Percentiles rank a stretch among this genome's conserved stretches.
Evolutionary conservation across 2,888 invertebrate species (phyloP).

Genomic region (Trichopoda pennipes): DNA sequence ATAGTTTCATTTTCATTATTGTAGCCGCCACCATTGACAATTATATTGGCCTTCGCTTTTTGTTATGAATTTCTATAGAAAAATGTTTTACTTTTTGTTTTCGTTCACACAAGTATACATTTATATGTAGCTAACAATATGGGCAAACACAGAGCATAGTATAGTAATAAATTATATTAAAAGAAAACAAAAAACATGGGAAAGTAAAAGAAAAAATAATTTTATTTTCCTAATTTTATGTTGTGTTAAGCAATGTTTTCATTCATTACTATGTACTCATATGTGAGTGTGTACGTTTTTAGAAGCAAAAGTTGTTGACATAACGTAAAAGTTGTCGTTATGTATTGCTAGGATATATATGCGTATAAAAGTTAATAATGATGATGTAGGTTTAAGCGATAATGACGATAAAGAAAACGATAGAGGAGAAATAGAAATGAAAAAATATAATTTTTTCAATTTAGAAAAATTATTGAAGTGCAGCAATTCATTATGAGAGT

Average conservation of each 20-base stretch:
- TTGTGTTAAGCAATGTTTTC: not conserved
- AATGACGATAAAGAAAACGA: not conserved
- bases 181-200: slow-evolving; percentile 3
- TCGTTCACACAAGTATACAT: slow-evolving; percentile 10
- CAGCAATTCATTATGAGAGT: slow-evolving; percentile 45
- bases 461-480: slow-evolving; percentile 2
- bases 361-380: not conserved
- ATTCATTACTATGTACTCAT: not conserved
- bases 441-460: not conserved
- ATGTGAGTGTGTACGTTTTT: not conserved
- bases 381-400: not conserved
- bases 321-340: slow-evolving; percentile 57
- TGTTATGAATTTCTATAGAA: slow-evolving; percentile 42
- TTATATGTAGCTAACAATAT: slow-evolving; percentile 3
- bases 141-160: not conserved
- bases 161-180: not conserved
- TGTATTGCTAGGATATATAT: not conserved
- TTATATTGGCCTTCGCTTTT: slow-evolving; percentile 53
- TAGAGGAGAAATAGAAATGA: not conserved
- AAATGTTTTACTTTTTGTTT: slow-evolving; percentile 23
- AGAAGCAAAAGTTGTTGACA: not conserved
- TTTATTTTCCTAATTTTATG: slow-evolving; percentile 7
- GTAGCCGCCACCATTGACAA: slow-evolving; percentile 45
- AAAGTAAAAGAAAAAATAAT: not conserved
- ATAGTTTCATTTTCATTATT: slow-evolving; percentile 5